Conservation (phyloP, 2,797 vertebrate species). For the Saxicola maurus region DNA sequence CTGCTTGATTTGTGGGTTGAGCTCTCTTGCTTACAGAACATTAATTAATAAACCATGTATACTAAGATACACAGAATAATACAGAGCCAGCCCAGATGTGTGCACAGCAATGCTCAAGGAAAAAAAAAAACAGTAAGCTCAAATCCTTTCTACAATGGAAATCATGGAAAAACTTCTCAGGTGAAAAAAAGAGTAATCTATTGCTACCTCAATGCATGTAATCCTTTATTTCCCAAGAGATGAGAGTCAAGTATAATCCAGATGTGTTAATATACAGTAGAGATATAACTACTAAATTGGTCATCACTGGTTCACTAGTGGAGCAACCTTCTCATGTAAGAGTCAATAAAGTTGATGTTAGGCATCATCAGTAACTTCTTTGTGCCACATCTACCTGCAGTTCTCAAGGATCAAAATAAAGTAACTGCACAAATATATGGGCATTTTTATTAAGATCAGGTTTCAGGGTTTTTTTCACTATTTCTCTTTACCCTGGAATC, state of each 20-base stretch:
- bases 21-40: background rate
- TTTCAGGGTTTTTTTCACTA: accelerated
- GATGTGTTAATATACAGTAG: background rate
- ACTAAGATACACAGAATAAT: background rate
- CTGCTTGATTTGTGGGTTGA: background rate
- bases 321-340: background rate
- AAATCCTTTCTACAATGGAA: background rate
- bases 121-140: background rate
- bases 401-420: background rate
- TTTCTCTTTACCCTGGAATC: background rate
- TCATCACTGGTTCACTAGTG: background rate
- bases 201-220: background rate
- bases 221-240: background rate
- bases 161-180: background rate
- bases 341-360: background rate
- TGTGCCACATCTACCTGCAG: background rate
- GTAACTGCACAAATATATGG: background rate
- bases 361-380: background rate
- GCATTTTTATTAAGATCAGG: background rate
- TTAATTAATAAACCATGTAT: background rate
- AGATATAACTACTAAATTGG: background rate
- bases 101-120: background rate
- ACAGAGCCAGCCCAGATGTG: background rate
- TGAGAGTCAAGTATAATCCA: background rate
- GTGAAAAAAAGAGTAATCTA: background rate